Evolutionary conservation across 2,797 vertebrate genomes (phyloP).

Genomic region (Acanthurus lineatus): DNA sequence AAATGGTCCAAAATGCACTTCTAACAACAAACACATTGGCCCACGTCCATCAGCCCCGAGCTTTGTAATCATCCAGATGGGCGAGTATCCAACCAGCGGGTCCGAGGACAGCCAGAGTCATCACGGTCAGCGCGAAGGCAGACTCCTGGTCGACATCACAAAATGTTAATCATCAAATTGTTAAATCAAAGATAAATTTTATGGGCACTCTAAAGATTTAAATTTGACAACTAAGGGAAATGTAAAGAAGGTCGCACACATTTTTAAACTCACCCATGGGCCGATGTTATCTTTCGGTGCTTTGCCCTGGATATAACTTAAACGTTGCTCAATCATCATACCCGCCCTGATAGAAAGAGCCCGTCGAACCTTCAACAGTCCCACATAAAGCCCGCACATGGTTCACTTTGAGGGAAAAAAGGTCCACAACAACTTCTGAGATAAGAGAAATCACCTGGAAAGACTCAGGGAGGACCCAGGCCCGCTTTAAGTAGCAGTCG

Average conservation of each 20-base stretch:
- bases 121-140: slow-evolving; percentile 44
- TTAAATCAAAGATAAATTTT: not conserved
- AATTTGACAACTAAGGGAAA: not conserved
- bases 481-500: not conserved
- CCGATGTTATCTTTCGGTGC: slow-evolving; percentile 47
- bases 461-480: too few species aligned
- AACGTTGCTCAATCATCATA: slow-evolving; percentile 34
- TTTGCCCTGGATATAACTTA: slow-evolving; percentile 35
- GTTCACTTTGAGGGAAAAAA: not conserved
- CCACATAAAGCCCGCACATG: slow-evolving; percentile 43
- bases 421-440: rapidly evolving
- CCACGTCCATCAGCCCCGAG: slow-evolving; percentile 18
- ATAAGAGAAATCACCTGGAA: not conserved
- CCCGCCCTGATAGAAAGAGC: not conserved
- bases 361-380: slow-evolving; percentile 5
- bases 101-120: slow-evolving; percentile 53
- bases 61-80: slow-evolving; percentile 55
- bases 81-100: slow-evolving; percentile 76
- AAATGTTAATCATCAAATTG: not conserved
- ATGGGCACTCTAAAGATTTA: not conserved
- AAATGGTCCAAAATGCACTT: not conserved
- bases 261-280: slow-evolving; percentile 35
- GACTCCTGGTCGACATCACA: slow-evolving; percentile 52
- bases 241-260: too few species aligned
- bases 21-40: not conserved